Evolutionary conservation across 2,113 vertebrate genomes (phyloP).

Genomic region (Sus scrofa): T2T-Sscrofa CM000824.6:169535501-169536000

Average conservation of each 20-base stretch:
- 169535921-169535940: slow-evolving; percentile 60
- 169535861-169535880: slow-evolving; percentile 69
- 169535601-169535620: not conserved
- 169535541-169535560: not conserved
- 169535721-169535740: slow-evolving; percentile 49
- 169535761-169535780: slow-evolving; percentile 57
- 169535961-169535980: slow-evolving; percentile 61
- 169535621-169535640: not conserved
- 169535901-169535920: slow-evolving; percentile 31
- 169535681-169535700: not conserved
- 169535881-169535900: slow-evolving; percentile 67
- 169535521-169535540: not conserved
- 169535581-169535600: not conserved
- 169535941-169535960: slow-evolving; percentile 72
- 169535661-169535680: not conserved
- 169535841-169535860: slow-evolving; percentile 67
- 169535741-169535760: slow-evolving; percentile 5
- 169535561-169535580: not conserved
- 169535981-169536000: slow-evolving; percentile 70
- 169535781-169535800: slow-evolving; percentile 39
- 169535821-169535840: slow-evolving; percentile 63
- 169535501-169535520: not conserved
- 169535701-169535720: not conserved
- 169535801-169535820: slow-evolving; percentile 29
- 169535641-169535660: not conserved